phyloP scores from a whole-genome alignment of 2,113 vertebrate genomes.

The Paradisaea rubra region DNA sequence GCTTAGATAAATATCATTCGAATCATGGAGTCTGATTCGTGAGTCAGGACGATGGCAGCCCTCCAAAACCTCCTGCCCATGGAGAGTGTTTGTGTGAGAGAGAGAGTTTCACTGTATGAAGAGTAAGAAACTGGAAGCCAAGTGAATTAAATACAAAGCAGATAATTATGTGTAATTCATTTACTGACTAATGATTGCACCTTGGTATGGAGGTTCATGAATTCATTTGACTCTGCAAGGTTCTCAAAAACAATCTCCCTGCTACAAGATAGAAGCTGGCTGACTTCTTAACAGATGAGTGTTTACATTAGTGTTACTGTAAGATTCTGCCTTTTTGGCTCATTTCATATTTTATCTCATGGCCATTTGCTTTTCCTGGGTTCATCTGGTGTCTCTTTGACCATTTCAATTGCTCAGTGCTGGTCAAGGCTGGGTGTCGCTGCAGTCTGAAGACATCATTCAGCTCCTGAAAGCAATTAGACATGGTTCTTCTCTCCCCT shows the following conservation, averaged over 20 bases:
- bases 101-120: constrained; percentile 31
- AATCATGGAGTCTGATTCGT: constrained; percentile 34
- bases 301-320: background rate
- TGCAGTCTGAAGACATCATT: background rate
- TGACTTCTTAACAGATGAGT: background rate
- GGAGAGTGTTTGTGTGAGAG: constrained; percentile 23
- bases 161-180: constrained; percentile 69
- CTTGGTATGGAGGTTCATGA: constrained; percentile 53
- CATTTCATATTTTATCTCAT: background rate
- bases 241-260: constrained; percentile 34
- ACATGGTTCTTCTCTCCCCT: background rate
- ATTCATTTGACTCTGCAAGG: constrained; percentile 28
- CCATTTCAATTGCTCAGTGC: background rate
- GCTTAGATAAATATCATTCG: constrained; percentile 46
- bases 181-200: constrained; percentile 70
- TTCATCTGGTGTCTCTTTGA: background rate
- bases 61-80: constrained; percentile 45
- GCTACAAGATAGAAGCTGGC: constrained; percentile 24
- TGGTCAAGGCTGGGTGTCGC: background rate
- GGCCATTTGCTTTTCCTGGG: background rate
- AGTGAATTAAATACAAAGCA: constrained; percentile 62
- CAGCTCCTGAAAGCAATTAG: background rate
- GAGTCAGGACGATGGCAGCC: constrained; percentile 38
- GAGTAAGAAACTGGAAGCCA: constrained; percentile 62
- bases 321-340: background rate